A percentile compares a stretch with the other conserved stretches of the same genome.
These are phyloP conservation scores for Regulus satrapa DNA, from an alignment of 2,113 vertebrate genomes.

Conservation along the genomic window DNA sequence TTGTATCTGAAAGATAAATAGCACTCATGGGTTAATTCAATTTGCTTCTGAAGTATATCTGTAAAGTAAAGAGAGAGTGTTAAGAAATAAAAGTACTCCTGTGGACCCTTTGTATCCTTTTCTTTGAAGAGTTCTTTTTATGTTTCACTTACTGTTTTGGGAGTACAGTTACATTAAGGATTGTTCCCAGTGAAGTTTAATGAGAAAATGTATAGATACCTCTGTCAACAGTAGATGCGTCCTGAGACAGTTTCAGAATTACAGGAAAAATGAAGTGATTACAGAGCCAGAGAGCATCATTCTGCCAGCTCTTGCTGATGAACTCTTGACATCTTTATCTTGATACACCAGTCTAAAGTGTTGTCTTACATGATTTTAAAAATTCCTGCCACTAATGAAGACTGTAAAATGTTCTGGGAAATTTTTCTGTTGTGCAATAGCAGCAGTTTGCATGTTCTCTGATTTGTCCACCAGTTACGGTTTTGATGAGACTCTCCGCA, in stretches of 20 bases:
- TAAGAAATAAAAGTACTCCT: not conserved
- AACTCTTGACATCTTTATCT: not conserved
- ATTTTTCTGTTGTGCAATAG: not conserved
- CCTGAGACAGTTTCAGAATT: not conserved
- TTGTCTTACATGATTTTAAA: not conserved
- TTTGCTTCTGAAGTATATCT: not conserved
- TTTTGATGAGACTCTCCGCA: not conserved
- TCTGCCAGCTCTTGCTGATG: not conserved
- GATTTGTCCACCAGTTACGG: fast-evolving
- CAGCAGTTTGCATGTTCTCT: not conserved
- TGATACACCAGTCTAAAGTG: not conserved
- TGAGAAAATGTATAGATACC: not conserved
- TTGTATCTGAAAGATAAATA: not conserved
- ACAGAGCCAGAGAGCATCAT: not conserved
- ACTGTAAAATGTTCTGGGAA: not conserved
- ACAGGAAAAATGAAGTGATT: not conserved
- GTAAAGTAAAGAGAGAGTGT: not conserved
- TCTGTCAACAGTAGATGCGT: not conserved
- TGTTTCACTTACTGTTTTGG: not conserved
- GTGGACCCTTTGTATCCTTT: not conserved
- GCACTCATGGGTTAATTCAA: not conserved
- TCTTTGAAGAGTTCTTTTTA: not conserved
- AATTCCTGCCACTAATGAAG: not conserved
- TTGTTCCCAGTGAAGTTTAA: not conserved
- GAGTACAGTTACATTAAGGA: not conserved